A percentile compares a stretch with the other conserved stretches of the same genome.
These are phyloP conservation scores for Bursaphelenchus okinawaensis DNA, from an alignment of 2,888 invertebrate genomes.

Conservation along the genomic window DNA sequence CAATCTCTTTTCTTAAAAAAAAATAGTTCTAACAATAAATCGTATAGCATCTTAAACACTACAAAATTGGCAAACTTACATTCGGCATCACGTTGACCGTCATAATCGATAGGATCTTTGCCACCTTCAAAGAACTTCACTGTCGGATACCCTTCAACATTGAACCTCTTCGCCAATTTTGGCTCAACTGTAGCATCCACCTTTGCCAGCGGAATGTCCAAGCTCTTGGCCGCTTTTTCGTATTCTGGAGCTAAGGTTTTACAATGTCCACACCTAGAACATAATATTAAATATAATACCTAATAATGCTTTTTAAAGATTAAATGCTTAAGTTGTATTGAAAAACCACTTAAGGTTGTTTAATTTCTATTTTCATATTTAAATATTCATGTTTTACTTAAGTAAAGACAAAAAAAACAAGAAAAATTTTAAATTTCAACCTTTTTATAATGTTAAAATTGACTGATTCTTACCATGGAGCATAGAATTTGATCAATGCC, in stretches of 20 bases:
- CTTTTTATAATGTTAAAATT: too few species aligned
- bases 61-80: conserved; percentile 25
- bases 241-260: conserved; percentile 61
- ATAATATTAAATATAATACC: conserved; percentile 9
- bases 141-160: conserved; percentile 63
- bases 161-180: conserved; percentile 63
- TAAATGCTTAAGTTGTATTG: neutral
- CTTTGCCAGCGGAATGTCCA: conserved; percentile 47
- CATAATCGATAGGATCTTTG: conserved; percentile 61
- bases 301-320: neutral
- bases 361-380: neutral
- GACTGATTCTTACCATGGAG: conserved; percentile 62
- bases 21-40: too few species aligned
- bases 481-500: conserved; percentile 64
- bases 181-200: conserved; percentile 62
- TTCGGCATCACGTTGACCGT: conserved; percentile 61
- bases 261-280: conserved; percentile 63
- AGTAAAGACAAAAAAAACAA: too few species aligned
- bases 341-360: conserved; percentile 3
- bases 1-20: too few species aligned
- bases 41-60: neutral
- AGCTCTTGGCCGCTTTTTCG: conserved; percentile 61
- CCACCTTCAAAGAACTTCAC: conserved; percentile 63
- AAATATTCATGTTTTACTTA: neutral
- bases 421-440: too few species aligned